Evolutionary conservation across 1,140 invertebrate species (phyloP).

Genomic region (Archivesica marissinica): DNA sequence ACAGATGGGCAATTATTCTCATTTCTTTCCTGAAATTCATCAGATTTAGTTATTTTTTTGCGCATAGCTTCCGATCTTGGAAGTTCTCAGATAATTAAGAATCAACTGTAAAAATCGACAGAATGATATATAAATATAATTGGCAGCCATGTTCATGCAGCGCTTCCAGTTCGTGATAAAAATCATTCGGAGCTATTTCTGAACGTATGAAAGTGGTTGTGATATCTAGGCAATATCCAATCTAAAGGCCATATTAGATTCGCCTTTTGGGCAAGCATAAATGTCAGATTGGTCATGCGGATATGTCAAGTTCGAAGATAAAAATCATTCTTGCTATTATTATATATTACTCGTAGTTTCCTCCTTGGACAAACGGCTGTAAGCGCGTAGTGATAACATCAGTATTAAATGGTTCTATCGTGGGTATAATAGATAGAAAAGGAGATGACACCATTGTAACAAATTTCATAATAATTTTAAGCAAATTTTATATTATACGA

Average conservation of each 20-base stretch:
- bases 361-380: no score
- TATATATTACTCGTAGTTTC: constrained; percentile 6
- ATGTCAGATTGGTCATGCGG: background rate
- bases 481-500: no score
- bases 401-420: no score
- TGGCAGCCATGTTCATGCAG: background rate
- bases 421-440: no score
- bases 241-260: background rate
- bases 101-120: background rate
- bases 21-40: no score
- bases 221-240: constrained; percentile 3
- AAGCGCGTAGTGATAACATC: no score
- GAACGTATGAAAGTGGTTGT: background rate
- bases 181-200: background rate
- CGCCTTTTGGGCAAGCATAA: background rate
- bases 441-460: no score
- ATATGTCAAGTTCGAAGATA: background rate
- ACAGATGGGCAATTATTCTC: no score
- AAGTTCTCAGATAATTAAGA: no score
- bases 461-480: no score
- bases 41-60: no score
- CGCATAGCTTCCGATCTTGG: no score
- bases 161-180: background rate
- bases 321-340: background rate
- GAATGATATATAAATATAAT: background rate